These are phyloP conservation scores for Drosophila sulfurigaster DNA, from an alignment of 1,140 invertebrate species.

Conservation along the genomic window DNA sequence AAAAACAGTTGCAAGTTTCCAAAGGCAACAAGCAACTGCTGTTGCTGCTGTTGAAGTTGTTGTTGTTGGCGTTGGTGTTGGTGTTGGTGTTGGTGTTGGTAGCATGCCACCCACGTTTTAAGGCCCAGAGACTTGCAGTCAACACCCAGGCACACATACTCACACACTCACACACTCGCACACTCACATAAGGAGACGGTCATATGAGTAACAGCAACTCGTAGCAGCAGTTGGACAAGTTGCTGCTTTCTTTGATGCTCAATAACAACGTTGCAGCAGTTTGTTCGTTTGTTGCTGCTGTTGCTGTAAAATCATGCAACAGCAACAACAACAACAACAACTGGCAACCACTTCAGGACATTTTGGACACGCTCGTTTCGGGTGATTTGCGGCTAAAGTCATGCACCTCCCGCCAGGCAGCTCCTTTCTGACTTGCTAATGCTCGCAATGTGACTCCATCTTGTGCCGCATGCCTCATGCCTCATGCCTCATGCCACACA, in stretches of 20 bases:
- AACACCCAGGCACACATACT: conserved; percentile 41
- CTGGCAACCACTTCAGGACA: conserved; percentile 19
- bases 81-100: background rate
- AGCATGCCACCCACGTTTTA: background rate
- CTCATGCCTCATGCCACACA: background rate
- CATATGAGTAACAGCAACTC: conserved; percentile 12
- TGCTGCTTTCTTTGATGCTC: conserved; percentile 28
- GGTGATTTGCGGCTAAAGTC: conserved; percentile 50
- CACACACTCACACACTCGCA: conserved; percentile 15
- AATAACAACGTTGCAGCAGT: conserved; percentile 6
- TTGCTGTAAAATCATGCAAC: conserved; percentile 41
- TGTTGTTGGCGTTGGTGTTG: background rate
- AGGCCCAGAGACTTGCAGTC: conserved; percentile 3
- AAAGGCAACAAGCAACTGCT: conserved; percentile 9
- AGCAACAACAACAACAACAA: conserved; percentile 28
- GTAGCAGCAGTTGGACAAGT: conserved; percentile 21
- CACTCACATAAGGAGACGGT: background rate
- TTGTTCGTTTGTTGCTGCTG: conserved; percentile 42
- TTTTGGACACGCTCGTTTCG: conserved; percentile 52
- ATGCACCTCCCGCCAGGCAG: background rate
- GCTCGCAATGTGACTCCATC: conserved; percentile 12
- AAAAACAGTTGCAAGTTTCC: conserved; percentile 28
- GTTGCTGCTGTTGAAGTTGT: background rate
- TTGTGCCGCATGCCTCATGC: conserved; percentile 1
- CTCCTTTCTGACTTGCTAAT: background rate